Percentiles rank a stretch among this genome's conserved stretches.
Evolutionary conservation across 2,113 vertebrate species (phyloP).

Genomic region (Grammomys dolichurus): DNA sequence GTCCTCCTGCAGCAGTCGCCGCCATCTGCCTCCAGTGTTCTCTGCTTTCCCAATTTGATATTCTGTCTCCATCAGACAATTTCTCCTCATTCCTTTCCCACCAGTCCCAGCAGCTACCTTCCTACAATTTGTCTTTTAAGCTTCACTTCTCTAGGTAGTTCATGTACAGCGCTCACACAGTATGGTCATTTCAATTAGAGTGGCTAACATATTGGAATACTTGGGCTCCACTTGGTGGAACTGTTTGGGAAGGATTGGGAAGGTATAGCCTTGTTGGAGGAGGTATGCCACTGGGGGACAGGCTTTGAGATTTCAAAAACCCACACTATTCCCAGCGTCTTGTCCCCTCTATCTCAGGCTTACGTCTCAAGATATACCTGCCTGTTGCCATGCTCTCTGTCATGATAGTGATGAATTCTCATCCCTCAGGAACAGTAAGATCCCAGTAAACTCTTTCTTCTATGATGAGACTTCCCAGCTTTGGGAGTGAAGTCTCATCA

Average conservation of each 20-base stretch:
- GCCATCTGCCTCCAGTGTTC: not conserved
- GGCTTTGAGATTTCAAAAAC: not conserved
- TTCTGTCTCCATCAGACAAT: not conserved
- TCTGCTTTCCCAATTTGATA: not conserved
- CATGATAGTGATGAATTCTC: not conserved
- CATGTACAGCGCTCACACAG: accelerated
- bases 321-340: not conserved
- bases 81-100: not conserved
- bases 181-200: not conserved
- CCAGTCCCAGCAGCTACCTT: not conserved
- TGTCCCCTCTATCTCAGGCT: not conserved
- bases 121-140: not conserved
- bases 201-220: not conserved
- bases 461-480: not conserved
- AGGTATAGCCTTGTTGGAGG: not conserved
- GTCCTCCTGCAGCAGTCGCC: accelerated
- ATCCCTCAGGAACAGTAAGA: not conserved
- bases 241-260: not conserved
- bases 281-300: not conserved
- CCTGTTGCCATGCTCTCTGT: not conserved
- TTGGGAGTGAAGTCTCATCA: not conserved
- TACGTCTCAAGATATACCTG: not conserved
- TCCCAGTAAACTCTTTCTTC: not conserved
- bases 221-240: not conserved
- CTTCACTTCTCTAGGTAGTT: not conserved